These are phyloP conservation scores for Calyptommatus sinebrachiatus DNA, from an alignment of 2,113 vertebrate genomes.

Conservation along the genomic window DNA sequence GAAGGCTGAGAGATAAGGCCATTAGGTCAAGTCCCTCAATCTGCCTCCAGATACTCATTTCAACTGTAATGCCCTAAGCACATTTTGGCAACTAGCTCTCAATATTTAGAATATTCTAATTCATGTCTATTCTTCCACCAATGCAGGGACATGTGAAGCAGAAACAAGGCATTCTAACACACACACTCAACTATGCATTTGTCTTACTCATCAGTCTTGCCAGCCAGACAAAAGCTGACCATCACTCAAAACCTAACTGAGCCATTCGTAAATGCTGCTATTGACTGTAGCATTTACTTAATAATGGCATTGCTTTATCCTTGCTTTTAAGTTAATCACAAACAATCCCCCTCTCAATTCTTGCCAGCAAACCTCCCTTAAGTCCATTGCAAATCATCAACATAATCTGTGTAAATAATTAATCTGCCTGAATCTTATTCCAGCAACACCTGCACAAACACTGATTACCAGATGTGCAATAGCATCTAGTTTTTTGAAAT, in stretches of 20 bases:
- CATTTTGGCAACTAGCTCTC: conserved; percentile 66
- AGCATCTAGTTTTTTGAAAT: conserved; percentile 54
- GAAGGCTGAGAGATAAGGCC: conserved; percentile 62
- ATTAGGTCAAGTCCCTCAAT: conserved; percentile 71
- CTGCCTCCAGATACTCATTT: conserved; percentile 66
- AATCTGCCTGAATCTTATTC: conserved; percentile 62
- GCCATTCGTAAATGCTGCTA: conserved; percentile 53
- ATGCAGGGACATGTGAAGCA: conserved; percentile 9
- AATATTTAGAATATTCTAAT: conserved; percentile 71
- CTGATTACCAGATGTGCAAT: conserved; percentile 61
- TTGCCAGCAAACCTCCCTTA: conserved; percentile 53
- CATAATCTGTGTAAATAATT: conserved; percentile 65
- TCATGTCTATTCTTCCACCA: conserved; percentile 45
- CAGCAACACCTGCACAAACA: conserved; percentile 60
- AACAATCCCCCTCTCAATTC: conserved; percentile 41
- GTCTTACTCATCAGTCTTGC: not conserved
- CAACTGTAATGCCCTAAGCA: conserved; percentile 63
- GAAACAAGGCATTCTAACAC: conserved; percentile 24
- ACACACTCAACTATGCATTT: not conserved
- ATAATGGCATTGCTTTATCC: conserved; percentile 55
- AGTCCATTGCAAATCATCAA: conserved; percentile 57
- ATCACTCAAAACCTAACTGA: conserved; percentile 35
- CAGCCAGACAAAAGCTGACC: conserved; percentile 25
- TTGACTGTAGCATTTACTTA: conserved; percentile 48
- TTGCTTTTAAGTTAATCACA: conserved; percentile 67